Conservation (phyloP, 2,113 vertebrate genomes). For the Centropristis striata region DNA sequence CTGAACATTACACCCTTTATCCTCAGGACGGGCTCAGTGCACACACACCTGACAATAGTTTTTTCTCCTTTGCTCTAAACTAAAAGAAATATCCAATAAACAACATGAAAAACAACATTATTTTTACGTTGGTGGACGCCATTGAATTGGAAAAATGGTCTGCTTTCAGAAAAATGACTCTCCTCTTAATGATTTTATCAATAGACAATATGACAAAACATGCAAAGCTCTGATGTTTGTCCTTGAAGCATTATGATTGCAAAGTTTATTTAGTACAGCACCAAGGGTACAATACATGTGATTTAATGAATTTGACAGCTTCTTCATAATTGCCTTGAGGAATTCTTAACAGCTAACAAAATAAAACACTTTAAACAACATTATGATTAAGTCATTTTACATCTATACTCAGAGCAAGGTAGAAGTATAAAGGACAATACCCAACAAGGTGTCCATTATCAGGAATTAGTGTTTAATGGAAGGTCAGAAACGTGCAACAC, state of each 20-base stretch:
- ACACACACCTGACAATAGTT: conserved; percentile 54
- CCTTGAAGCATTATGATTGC: background rate
- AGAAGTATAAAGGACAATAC: too few species aligned
- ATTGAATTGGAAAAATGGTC: background rate
- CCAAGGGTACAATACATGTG: background rate
- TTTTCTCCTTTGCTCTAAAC: conserved; percentile 16
- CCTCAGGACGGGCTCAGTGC: conserved; percentile 52
- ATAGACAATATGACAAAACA: background rate
- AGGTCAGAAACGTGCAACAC: too few species aligned
- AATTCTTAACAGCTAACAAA: background rate
- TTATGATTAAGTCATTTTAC: background rate
- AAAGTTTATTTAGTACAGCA: background rate
- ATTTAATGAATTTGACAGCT: background rate
- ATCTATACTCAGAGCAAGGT: background rate
- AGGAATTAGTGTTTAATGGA: too few species aligned
- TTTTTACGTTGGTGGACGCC: background rate
- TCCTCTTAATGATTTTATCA: background rate
- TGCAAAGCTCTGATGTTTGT: background rate
- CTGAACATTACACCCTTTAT: conserved; percentile 77
- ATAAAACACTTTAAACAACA: background rate
- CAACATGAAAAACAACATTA: background rate
- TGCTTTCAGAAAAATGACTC: background rate
- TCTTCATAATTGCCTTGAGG: background rate
- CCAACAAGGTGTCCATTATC: too few species aligned
- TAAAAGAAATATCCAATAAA: conserved; percentile 29